Percentiles rank a stretch among this genome's conserved stretches.
Evolutionary conservation across 2,888 invertebrate species (phyloP).

Genomic region (Epinotia ramella): DNA sequence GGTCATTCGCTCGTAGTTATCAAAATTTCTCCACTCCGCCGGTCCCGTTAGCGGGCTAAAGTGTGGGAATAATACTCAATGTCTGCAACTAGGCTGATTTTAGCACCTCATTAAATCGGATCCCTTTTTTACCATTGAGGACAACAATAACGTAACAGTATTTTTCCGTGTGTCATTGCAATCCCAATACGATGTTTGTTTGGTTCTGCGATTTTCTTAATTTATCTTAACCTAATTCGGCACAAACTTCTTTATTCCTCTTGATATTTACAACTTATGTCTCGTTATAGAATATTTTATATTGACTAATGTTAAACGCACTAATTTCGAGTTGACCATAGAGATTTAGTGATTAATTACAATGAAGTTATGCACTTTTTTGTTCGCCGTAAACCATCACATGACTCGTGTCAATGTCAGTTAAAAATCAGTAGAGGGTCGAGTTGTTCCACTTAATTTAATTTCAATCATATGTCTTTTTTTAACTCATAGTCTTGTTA

Average conservation of each 20-base stretch:
- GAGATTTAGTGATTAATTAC: neutral
- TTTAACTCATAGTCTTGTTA: neutral
- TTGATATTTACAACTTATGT: neutral
- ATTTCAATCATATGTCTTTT: neutral
- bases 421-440: neutral
- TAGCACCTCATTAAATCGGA: conserved; percentile 6
- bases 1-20: conserved; percentile 19
- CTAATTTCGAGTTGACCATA: conserved; percentile 7
- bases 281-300: neutral
- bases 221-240: conserved; percentile 41
- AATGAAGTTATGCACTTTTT: neutral
- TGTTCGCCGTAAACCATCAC: conserved; percentile 9
- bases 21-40: conserved; percentile 1
- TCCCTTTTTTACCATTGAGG: conserved; percentile 12
- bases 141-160: neutral
- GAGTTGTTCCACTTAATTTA: conserved; percentile 4
- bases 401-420: neutral
- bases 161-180: neutral
- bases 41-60: conserved; percentile 21
- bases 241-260: conserved; percentile 28
- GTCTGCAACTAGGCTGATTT: conserved; percentile 25
- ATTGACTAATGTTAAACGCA: conserved; percentile 4
- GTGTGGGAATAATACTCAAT: conserved; percentile 20
- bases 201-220: conserved; percentile 12
- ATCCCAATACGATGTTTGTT: neutral